phyloP scores from a whole-genome alignment of 1,140 invertebrate species.

The Eriosoma lanigerum region DNA sequence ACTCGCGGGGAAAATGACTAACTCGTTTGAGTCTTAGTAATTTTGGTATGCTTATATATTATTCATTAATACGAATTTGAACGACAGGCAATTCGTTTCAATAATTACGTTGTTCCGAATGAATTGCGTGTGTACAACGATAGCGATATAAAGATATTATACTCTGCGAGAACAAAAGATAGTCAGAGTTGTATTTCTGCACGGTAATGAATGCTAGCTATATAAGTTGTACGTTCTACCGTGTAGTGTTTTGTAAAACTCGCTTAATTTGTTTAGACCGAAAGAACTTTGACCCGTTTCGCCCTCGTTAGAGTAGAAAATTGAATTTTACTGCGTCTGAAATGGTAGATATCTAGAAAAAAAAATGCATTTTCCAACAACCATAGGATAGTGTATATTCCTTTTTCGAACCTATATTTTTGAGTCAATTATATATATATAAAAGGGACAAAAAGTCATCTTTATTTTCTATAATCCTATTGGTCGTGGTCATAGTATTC shows the following conservation, averaged over 20 bases:
- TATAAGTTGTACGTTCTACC: neutral
- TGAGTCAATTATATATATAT: too few species aligned
- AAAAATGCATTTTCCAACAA: too few species aligned
- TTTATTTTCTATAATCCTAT: too few species aligned
- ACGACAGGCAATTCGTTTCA: conserved; percentile 10
- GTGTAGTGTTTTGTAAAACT: conserved; percentile 26
- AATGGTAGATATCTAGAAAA: too few species aligned
- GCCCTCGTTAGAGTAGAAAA: neutral
- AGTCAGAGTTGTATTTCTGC: neutral
- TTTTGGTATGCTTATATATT: too few species aligned
- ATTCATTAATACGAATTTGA: neutral
- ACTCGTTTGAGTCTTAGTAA: too few species aligned
- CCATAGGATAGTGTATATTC: too few species aligned
- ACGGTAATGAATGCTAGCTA: neutral
- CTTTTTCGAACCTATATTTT: too few species aligned
- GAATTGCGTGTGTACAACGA: neutral
- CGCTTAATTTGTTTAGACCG: conserved; percentile 21
- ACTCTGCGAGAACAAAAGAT: neutral
- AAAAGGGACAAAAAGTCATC: too few species aligned
- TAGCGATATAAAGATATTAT: too few species aligned
- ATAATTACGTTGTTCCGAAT: neutral
- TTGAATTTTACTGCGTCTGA: conserved; percentile 30
- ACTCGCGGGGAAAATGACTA: too few species aligned
- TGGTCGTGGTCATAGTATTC: too few species aligned
- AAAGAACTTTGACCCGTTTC: conserved; percentile 19